A percentile compares a stretch with the other conserved stretches of the same genome.
Evolutionary conservation across 30 jellyfish, hydroid and myxozoan genomes (phyloP).

Genomic region (Hydractinia echinata): DNA sequence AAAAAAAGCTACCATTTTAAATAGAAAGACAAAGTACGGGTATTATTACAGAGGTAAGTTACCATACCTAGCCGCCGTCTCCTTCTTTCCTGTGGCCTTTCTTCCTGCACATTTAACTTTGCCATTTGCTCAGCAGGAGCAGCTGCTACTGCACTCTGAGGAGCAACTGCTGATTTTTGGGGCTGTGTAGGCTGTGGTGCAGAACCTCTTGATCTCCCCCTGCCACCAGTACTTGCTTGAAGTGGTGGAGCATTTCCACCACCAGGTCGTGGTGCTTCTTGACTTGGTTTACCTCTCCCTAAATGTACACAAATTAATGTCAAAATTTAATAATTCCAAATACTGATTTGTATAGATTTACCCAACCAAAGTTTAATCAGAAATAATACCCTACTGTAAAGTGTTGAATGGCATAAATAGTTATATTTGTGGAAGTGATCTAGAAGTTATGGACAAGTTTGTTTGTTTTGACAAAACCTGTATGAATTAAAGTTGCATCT

Average conservation of each 20-base stretch:
- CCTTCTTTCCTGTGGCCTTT: slow-evolving; percentile 46
- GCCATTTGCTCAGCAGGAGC: slow-evolving; percentile 51
- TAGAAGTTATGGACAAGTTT: too few species aligned
- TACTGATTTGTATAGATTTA: too few species aligned
- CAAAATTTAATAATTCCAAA: background rate
- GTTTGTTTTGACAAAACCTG: too few species aligned
- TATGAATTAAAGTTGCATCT: too few species aligned
- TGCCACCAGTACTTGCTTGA: slow-evolving; percentile 47
- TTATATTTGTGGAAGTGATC: too few species aligned
- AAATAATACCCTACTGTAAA: too few species aligned
- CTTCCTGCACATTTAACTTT: slow-evolving; percentile 21
- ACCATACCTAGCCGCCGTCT: slow-evolving; percentile 32
- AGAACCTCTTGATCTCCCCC: slow-evolving; percentile 75
- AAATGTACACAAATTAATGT: slow-evolving; percentile 2
- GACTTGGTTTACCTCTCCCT: slow-evolving; percentile 47
- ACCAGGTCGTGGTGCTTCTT: slow-evolving; percentile 65
- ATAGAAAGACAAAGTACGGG: background rate
- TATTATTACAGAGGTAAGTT: background rate
- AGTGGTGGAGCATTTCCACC: slow-evolving; percentile 61
- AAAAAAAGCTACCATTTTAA: background rate
- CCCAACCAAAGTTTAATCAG: too few species aligned
- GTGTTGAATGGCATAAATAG: too few species aligned
- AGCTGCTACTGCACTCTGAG: slow-evolving; percentile 27
- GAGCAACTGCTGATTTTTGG: slow-evolving; percentile 40
- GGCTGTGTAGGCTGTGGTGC: slow-evolving; percentile 48